phyloP scores from a whole-genome alignment of 2,888 invertebrate species.

The Drosophila pseudotakahashii region DNA sequence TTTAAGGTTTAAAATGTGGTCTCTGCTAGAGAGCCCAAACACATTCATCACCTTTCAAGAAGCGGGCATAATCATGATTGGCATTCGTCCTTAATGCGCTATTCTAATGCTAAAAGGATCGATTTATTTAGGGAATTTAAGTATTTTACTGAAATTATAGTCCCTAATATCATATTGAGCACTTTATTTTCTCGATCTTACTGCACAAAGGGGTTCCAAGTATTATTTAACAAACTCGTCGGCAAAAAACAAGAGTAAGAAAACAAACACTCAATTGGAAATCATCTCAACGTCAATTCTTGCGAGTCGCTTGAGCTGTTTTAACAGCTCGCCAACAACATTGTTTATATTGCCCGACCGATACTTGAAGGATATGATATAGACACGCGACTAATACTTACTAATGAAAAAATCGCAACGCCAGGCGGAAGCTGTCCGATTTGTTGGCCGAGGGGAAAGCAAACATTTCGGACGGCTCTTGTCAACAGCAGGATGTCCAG shows the following conservation, averaged over 20 bases:
- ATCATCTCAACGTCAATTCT: constrained; percentile 39
- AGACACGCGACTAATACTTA: constrained; percentile 38
- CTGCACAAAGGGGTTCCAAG: too few species aligned
- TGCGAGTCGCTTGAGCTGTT: constrained; percentile 16
- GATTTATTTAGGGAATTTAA: not conserved
- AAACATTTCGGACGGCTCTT: constrained; percentile 66
- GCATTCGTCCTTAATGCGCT: constrained; percentile 1
- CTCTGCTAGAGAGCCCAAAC: not conserved
- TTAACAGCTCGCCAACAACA: constrained; percentile 59
- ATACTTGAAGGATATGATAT: constrained; percentile 46
- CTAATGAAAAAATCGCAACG: constrained; percentile 59
- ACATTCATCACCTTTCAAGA: constrained; percentile 29
- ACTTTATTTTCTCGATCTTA: too few species aligned
- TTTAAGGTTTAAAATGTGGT: not conserved
- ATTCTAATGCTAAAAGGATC: not conserved
- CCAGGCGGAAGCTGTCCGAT: constrained; percentile 20
- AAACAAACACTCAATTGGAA: constrained; percentile 7
- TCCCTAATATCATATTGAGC: too few species aligned
- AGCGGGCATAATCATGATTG: constrained; percentile 13
- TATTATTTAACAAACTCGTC: too few species aligned
- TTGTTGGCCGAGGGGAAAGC: constrained; percentile 43
- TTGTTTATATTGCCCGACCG: constrained; percentile 55
- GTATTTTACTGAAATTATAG: too few species aligned
- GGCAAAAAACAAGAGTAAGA: too few species aligned
- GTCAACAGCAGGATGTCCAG: constrained; percentile 65